These are phyloP conservation scores for Tachycineta bicolor DNA, from an alignment of 2,113 vertebrate genomes.

Conservation along the genomic window DNA sequence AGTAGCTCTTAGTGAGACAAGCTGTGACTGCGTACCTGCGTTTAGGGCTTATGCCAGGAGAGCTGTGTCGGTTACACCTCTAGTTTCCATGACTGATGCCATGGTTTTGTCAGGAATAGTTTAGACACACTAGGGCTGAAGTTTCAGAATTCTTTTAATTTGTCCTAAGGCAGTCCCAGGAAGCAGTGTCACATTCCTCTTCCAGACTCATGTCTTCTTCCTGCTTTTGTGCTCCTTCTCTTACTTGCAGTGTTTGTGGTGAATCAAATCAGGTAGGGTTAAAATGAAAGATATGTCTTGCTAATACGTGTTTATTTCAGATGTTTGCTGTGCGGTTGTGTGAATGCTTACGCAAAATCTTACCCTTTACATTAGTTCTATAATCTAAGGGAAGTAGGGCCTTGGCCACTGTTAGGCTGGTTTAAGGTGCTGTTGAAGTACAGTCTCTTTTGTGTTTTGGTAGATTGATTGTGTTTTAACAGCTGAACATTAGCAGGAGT, in stretches of 20 bases:
- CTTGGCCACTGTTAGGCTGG: not conserved
- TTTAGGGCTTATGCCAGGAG: not conserved
- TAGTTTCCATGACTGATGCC: rapidly evolving
- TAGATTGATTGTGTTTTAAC: not conserved
- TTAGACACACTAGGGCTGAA: not conserved
- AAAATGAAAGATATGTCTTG: not conserved
- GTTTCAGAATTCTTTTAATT: not conserved
- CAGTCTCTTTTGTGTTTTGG: rapidly evolving
- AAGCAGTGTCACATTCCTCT: not conserved
- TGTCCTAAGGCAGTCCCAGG: not conserved
- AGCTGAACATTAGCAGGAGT: not conserved
- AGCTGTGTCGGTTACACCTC: not conserved
- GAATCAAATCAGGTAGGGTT: not conserved
- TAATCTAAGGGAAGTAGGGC: not conserved
- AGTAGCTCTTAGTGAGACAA: rapidly evolving
- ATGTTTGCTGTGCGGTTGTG: not conserved
- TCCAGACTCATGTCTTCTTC: not conserved
- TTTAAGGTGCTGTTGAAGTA: not conserved
- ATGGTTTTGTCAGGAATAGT: not conserved
- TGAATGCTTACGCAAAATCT: not conserved
- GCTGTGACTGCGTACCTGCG: not conserved
- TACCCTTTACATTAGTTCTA: not conserved
- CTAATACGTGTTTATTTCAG: not conserved
- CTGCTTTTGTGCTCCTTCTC: not conserved
- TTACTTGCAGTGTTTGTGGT: not conserved